Evolutionary conservation across 92 coral and sea anemone species (phyloP), one percentile per base, ranked within the genome.

Genomic region (Hydrozoanthus gracilis): DNA sequence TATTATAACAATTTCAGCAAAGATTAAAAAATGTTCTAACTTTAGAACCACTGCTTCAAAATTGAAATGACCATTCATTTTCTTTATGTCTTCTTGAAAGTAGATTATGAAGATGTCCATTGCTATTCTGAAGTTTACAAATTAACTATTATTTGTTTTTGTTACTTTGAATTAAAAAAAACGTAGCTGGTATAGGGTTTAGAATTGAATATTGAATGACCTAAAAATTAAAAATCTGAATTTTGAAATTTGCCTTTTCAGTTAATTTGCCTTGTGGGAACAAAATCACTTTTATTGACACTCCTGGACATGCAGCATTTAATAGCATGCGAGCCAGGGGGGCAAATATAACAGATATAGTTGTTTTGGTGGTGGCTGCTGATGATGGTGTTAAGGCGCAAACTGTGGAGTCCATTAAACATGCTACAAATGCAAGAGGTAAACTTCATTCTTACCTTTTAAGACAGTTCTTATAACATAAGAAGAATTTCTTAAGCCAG

Each of bases 271-370:
- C 92, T 11, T 87, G 92, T 88, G 92, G 87, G 50, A 91, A 94
- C 15, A 95, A 85, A 44, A 95, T 96, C 10, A 95, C 98, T 10
- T 96, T 96, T 54, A 96, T 96, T 64, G 99, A 96, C 64, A 96
- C 99, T 0, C 99, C 99, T 77, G 99, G 99, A 8, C 99, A 96
- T 90, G 99, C 98, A 7, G 99, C 99, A 45, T 96, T 96, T 87
- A 92, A 96, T 69, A 91, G 97, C 64, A 96, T 96, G 98, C 86
- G 99, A 73, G 98, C 99, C 67, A 91, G 99, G 79, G 99, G 99
- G 52, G 99, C 99, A 75, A 91, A 95, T 51, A 93, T 95, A n/a
- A 96, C 99, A 8, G 99, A 96, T 77, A 92, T 96, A 49, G 98
- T 96, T 45, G 93, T 96, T 16, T 92, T 96, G 58, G 99, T 96